Evolutionary conservation across 1,140 invertebrate genomes (phyloP).

Genomic region (Streblospio benedicti): DNA sequence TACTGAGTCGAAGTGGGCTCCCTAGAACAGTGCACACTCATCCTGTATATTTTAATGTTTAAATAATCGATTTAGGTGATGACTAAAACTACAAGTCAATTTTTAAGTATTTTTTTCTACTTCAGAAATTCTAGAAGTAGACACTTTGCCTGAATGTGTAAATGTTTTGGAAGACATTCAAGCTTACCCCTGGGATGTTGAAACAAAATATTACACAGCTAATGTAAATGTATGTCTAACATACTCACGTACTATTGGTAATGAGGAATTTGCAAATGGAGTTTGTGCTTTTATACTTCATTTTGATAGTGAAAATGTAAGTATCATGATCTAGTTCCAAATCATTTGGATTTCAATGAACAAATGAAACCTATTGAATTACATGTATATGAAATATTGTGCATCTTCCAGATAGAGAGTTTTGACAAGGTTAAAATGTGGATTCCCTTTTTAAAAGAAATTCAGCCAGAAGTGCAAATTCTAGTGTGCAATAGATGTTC

Average conservation of each 20-base stretch:
- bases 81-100: too few species aligned
- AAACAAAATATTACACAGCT: conserved; percentile 61
- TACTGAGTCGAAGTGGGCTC: too few species aligned
- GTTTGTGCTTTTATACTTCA: conserved; percentile 56
- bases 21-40: too few species aligned
- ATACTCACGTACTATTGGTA: conserved; percentile 46
- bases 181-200: conserved; percentile 55
- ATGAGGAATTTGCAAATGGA: conserved; percentile 47
- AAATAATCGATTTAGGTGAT: too few species aligned
- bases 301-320: conserved; percentile 53
- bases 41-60: too few species aligned
- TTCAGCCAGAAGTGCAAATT: conserved; percentile 50
- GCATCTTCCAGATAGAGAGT: conserved; percentile 42
- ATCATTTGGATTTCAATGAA: neutral
- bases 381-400: neutral
- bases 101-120: too few species aligned
- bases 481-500: conserved; percentile 50
- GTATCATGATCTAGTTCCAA: neutral
- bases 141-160: conserved; percentile 41
- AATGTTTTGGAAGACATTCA: conserved; percentile 43
- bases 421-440: conserved; percentile 48
- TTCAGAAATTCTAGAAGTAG: conserved; percentile 43
- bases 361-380: neutral
- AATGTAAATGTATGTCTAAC: conserved; percentile 52
- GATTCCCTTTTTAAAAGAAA: conserved; percentile 50